Percentiles rank a stretch among this genome's conserved stretches.
Conservation (phyloP, 2,888 invertebrate species). For the Onthophagus sagittarius region DNA sequence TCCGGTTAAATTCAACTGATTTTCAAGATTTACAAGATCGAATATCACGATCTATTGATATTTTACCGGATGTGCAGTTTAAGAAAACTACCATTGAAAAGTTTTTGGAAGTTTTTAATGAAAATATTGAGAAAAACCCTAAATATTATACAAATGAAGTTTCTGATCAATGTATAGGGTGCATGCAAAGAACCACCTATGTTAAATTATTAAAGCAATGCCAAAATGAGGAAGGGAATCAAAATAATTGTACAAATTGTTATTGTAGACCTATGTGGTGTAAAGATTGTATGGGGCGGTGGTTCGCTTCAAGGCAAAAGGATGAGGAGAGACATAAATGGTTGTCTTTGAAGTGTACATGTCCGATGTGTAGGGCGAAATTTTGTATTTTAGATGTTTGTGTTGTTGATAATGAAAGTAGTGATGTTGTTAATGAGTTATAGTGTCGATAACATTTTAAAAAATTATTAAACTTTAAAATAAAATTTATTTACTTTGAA, state of each 20-base stretch:
- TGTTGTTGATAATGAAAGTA: slow-evolving; percentile 33
- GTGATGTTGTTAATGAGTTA: not conserved
- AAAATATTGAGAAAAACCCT: slow-evolving; percentile 69
- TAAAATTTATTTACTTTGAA: too few relatives aligned
- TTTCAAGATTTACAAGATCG: slow-evolving; percentile 74
- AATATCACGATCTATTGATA: slow-evolving; percentile 62
- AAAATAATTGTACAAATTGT: slow-evolving; percentile 55
- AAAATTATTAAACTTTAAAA: too few relatives aligned
- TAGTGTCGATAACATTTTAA: too few relatives aligned
- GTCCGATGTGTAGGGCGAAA: slow-evolving; percentile 80
- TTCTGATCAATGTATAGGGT: slow-evolving; percentile 81
- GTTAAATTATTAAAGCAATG: slow-evolving; percentile 76
- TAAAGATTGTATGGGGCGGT: slow-evolving; percentile 75
- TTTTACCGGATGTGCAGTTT: slow-evolving; percentile 67
- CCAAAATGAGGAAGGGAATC: slow-evolving; percentile 44
- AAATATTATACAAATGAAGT: slow-evolving; percentile 58
- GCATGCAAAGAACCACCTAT: slow-evolving; percentile 69
- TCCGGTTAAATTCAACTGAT: slow-evolving; percentile 73
- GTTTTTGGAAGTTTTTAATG: slow-evolving; percentile 79
- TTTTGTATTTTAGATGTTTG: slow-evolving; percentile 86
- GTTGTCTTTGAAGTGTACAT: slow-evolving; percentile 79
- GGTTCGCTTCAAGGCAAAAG: slow-evolving; percentile 83
- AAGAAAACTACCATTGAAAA: slow-evolving; percentile 76
- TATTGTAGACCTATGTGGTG: slow-evolving; percentile 90
- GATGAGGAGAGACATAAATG: slow-evolving; percentile 67